These are phyloP conservation scores for Diplodus puntazzo DNA, from an alignment of 2,797 vertebrate genomes.

Conservation along the genomic window DNA sequence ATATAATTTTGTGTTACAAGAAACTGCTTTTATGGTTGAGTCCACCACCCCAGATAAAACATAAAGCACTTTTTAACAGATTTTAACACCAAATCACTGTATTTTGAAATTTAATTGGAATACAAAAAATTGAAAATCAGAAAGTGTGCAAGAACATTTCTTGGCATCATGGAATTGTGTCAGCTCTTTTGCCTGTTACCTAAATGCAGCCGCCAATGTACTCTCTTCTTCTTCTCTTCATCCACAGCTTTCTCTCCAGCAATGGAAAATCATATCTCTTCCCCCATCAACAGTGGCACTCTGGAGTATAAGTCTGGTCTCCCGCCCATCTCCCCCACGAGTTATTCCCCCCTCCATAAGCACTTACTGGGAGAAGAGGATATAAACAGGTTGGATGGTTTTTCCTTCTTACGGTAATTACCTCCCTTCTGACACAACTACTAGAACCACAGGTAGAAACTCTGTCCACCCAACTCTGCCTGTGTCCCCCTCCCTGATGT, in stretches of 20 bases:
- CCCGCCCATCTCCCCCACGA: slow-evolving; percentile 93
- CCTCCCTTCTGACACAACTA: slow-evolving; percentile 73
- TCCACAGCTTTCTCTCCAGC: slow-evolving; percentile 93
- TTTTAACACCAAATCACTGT: background rate
- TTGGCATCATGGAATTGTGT: background rate
- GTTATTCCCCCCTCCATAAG: slow-evolving; percentile 95
- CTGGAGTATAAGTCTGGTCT: slow-evolving; percentile 95
- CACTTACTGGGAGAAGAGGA: slow-evolving; percentile 97
- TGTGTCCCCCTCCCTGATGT: slow-evolving; percentile 20
- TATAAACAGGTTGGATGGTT: slow-evolving; percentile 96
- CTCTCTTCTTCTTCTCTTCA: slow-evolving; percentile 12
- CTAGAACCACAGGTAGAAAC: slow-evolving; percentile 76
- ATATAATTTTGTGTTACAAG: background rate
- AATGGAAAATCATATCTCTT: slow-evolving; percentile 96
- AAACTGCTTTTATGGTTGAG: background rate
- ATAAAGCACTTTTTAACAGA: too few relatives aligned
- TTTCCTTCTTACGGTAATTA: slow-evolving; percentile 89
- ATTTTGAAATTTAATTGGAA: background rate
- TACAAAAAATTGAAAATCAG: background rate
- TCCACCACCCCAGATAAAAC: too few relatives aligned
- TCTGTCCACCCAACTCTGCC: slow-evolving; percentile 29
- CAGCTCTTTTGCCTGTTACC: background rate
- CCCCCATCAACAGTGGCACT: slow-evolving; percentile 92
- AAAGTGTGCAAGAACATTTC: background rate
- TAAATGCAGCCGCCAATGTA: background rate